A percentile compares a stretch with the other conserved stretches of the same genome.
Evolutionary conservation across 2,888 invertebrate genomes (phyloP).

Genomic region (Eupsilia transversa): DNA sequence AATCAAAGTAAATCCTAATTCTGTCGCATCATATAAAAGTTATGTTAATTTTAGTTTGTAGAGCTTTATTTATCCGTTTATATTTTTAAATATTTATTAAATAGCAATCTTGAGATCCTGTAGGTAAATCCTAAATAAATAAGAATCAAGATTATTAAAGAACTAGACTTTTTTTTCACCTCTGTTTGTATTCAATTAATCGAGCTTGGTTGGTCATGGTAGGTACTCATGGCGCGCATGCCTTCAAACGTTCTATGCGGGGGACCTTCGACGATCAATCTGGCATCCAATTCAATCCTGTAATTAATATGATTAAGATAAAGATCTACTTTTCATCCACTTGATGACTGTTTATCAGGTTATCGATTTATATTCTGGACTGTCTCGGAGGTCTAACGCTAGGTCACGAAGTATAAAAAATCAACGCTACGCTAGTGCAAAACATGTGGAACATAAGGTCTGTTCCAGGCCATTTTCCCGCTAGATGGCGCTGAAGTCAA

Average conservation of each 20-base stretch:
- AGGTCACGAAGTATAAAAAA: not conserved
- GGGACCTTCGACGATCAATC: not conserved
- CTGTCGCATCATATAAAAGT: slow-evolving; percentile 78
- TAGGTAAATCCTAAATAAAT: slow-evolving; percentile 9
- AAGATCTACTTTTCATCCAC: not conserved
- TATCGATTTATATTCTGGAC: not conserved
- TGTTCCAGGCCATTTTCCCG: too few species aligned
- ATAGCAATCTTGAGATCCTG: not conserved
- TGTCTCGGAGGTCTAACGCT: too few species aligned
- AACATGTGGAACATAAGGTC: too few species aligned
- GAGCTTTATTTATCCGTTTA: slow-evolving; percentile 18
- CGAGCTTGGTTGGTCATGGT: not conserved
- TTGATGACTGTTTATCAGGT: not conserved
- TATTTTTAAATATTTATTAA: slow-evolving; percentile 5
- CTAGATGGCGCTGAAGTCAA: too few species aligned
- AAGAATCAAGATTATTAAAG: not conserved
- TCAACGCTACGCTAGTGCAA: too few species aligned
- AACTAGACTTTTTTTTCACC: not conserved
- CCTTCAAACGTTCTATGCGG: not conserved
- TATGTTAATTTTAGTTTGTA: slow-evolving; percentile 81
- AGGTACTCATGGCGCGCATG: too few species aligned
- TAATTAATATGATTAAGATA: not conserved
- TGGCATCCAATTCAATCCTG: not conserved
- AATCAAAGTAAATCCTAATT: slow-evolving; percentile 78
- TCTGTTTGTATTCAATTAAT: not conserved